Evolutionary conservation across 2,113 vertebrate species (phyloP), one percentile per base, ranked within the genome.

Genomic region (Hemiprocne comata): DNA sequence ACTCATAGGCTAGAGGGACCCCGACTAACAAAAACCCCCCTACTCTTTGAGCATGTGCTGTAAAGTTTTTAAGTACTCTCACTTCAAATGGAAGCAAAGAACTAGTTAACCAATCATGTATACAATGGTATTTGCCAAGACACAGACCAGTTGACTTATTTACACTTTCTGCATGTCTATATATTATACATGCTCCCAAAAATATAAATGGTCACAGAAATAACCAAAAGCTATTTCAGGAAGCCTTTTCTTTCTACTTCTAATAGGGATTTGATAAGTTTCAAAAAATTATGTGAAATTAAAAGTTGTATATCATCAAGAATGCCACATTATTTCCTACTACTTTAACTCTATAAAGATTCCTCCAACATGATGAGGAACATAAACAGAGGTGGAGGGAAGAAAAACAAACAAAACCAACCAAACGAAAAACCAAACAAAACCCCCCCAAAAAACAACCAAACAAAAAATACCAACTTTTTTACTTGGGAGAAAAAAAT

Each of bases 301-400:
- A 24, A 60, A 60, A 66, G 33, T 18, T 82, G 6, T 26, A 3
- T 42, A 28, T 17, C 8, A 17, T 24, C 8, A 57, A 66, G 87
- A 79, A 4, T 0, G 0, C 0, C 6, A 42, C 6, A 38, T 3
- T 31, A 4, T 67, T 76, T 77, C 73, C 53, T 61, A 10, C 23
- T 46, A 65, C 21, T 83, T 79, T 51, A 69, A 19, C 19, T 77
- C 2, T 33, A 64, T 42, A 42, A 42, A 42, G 40, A 42, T 42
- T 42, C 14, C 40, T 42, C 40, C 40, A 42, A 42, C 40, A 42
- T 42, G 40, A 42, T 42, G 40, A 42, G 40, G 40, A 42, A 42
- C 13, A 42, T 42, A 42, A 42, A 42, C 11, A 42, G 40, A 42
- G 40, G 40, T 42, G 40, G 40, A 42, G 40, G 11, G 40, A 26